Conservation (phyloP, 1,140 invertebrate genomes). For the Macrosteles quadrilineatus region DNA sequence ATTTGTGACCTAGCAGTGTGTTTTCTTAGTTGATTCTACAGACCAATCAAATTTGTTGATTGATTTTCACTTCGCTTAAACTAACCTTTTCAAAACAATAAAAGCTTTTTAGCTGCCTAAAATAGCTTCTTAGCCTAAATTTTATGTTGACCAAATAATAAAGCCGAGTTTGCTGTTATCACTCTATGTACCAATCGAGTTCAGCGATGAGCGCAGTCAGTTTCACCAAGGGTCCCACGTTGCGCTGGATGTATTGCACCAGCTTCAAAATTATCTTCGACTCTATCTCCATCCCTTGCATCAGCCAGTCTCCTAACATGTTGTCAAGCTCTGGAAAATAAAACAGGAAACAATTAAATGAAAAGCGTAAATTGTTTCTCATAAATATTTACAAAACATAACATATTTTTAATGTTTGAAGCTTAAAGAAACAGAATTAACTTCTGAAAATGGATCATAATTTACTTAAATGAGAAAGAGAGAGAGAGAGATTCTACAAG, state of each 20-base stretch:
- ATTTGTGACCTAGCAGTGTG: no score
- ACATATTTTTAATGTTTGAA: no score
- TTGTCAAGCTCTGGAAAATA: constrained; percentile 69
- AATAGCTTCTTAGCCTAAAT: not conserved
- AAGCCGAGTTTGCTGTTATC: not conserved
- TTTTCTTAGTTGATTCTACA: no score
- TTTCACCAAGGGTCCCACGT: constrained; percentile 60
- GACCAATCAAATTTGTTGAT: not conserved
- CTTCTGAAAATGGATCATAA: constrained; percentile 49
- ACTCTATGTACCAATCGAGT: constrained; percentile 66
- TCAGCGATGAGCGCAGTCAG: constrained; percentile 66
- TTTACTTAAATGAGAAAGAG: not conserved
- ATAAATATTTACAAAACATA: no score
- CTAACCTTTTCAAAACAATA: not conserved
- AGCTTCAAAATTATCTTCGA: constrained; percentile 71
- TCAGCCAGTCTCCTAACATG: constrained; percentile 70
- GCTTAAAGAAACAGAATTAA: constrained; percentile 62
- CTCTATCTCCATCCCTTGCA: constrained; percentile 75
- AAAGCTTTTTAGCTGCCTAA: not conserved
- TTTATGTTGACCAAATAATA: not conserved
- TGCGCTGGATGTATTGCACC: constrained; percentile 63
- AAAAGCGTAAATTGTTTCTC: no score
- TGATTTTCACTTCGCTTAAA: not conserved
- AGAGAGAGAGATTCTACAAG: no score
- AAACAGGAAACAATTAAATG: constrained; percentile 78